These are phyloP conservation scores for Cyclopterus lumpus DNA, from an alignment of 2,797 vertebrate genomes.

Conservation along the genomic window DNA sequence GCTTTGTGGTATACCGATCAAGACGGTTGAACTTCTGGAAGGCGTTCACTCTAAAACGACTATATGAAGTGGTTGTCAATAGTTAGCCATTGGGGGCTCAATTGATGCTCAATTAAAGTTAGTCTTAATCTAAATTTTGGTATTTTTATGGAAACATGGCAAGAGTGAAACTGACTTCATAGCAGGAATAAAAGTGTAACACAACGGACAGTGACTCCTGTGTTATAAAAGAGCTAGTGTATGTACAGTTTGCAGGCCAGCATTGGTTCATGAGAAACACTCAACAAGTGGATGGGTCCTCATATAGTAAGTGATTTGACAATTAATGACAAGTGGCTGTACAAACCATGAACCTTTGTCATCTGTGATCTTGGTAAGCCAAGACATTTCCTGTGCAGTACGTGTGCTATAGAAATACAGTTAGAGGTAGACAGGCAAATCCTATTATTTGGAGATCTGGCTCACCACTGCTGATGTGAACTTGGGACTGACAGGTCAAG, in stretches of 20 bases:
- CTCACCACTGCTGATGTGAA: conserved; percentile 91
- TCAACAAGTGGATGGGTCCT: background rate
- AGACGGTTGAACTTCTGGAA: background rate
- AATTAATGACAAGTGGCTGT: background rate
- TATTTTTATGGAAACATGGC: background rate
- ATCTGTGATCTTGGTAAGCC: background rate
- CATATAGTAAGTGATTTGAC: background rate
- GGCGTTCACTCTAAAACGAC: background rate
- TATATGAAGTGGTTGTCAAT: background rate
- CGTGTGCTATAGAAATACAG: background rate
- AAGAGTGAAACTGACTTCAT: background rate
- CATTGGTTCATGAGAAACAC: background rate
- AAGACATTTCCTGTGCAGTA: background rate
- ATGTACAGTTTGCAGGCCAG: background rate
- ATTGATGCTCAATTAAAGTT: background rate
- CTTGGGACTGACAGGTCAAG: conserved; percentile 92
- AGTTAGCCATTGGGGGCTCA: background rate
- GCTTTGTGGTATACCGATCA: background rate
- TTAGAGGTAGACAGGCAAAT: background rate
- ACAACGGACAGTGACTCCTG: background rate
- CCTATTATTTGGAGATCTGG: background rate
- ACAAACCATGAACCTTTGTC: background rate
- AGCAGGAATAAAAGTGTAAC: background rate
- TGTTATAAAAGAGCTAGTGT: background rate
- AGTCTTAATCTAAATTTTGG: background rate